Evolutionary conservation across 2,888 invertebrate genomes (phyloP).

Genomic region (Eumacrocentrus americanus): DNA sequence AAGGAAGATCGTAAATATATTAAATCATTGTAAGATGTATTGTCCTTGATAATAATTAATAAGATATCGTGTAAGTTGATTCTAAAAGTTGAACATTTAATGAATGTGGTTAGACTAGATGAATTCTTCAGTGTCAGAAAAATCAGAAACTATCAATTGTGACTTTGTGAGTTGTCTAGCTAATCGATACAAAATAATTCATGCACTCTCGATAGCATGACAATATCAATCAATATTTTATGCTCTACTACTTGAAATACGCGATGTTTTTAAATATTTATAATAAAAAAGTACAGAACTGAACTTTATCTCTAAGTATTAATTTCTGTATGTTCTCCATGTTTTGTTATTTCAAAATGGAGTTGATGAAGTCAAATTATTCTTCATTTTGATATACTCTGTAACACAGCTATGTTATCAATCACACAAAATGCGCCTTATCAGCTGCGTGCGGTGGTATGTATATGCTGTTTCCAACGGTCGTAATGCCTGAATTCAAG

Average conservation of each 20-base stretch:
- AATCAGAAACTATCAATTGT: background rate
- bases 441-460: background rate
- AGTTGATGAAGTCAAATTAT: background rate
- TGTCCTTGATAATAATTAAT: background rate
- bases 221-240: slow-evolving; percentile 22
- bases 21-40: background rate
- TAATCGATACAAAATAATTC: background rate
- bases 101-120: background rate
- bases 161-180: background rate
- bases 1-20: background rate
- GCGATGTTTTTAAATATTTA: slow-evolving; percentile 56
- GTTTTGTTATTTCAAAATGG: background rate
- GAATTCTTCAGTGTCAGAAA: background rate
- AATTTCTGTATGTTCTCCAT: background rate
- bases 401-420: no score
- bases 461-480: background rate
- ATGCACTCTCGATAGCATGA: background rate
- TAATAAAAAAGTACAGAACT: slow-evolving; percentile 51
- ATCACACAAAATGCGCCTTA: no score
- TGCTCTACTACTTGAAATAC: slow-evolving; percentile 14
- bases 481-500: no score
- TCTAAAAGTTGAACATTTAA: background rate
- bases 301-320: background rate
- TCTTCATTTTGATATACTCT: background rate
- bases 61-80: background rate